A percentile compares a stretch with the other conserved stretches of the same genome.
phyloP scores from a whole-genome alignment of 2,888 invertebrate genomes.

The Lithophane semibrunnea region DNA sequence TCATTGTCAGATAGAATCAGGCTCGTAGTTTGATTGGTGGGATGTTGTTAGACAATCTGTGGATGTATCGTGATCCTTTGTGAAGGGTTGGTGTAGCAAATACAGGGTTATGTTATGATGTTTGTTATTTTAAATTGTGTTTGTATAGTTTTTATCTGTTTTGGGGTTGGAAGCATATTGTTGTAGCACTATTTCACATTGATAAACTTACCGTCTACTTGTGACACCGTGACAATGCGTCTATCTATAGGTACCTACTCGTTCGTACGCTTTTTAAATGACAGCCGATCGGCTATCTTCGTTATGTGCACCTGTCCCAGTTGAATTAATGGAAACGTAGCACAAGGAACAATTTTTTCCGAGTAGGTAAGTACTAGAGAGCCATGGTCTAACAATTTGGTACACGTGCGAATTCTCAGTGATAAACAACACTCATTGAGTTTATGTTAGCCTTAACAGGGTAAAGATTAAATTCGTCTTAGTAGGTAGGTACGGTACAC shows the following conservation, averaged over 20 bases:
- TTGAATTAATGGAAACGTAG: background rate
- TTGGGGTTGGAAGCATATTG: background rate
- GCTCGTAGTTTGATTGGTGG: conserved; percentile 71
- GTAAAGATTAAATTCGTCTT: background rate
- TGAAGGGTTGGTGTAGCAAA: conserved; percentile 18
- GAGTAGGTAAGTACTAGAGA: background rate
- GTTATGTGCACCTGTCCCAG: background rate
- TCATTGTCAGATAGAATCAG: conserved; percentile 62
- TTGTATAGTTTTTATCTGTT: conserved; percentile 28
- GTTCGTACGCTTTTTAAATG: background rate
- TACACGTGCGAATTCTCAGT: background rate
- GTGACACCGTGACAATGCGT: background rate
- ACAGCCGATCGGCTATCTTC: background rate
- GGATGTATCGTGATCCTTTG: conserved; percentile 39
- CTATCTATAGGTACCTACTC: background rate
- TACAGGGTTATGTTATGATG: conserved; percentile 25
- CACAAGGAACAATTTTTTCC: background rate
- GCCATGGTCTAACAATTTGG: background rate
- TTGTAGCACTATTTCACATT: background rate
- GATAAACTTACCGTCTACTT: background rate
- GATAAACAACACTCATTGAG: background rate
- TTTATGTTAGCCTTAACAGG: background rate
- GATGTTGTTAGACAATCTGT: conserved; percentile 74
- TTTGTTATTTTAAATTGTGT: conserved; percentile 38
- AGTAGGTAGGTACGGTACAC: background rate